Evolutionary conservation across 2,797 vertebrate genomes (phyloP).

Genomic region (Labeo calbasu): DNA sequence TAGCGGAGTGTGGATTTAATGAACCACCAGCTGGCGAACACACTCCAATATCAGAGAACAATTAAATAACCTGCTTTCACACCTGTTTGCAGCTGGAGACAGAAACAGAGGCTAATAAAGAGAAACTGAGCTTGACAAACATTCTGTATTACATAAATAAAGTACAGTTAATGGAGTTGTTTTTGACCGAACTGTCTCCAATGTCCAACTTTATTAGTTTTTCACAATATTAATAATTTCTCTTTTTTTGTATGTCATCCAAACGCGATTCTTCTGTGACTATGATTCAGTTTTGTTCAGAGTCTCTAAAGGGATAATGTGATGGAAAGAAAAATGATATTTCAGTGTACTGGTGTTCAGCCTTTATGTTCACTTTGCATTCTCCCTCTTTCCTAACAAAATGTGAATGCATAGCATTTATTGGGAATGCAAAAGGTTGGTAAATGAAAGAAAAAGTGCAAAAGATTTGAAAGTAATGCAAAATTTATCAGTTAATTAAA

Average conservation of each 20-base stretch:
- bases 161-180: neutral
- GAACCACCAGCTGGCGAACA: neutral
- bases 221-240: neutral
- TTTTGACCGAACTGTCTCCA: neutral
- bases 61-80: neutral
- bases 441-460: no score
- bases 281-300: neutral
- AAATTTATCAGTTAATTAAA: no score
- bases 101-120: neutral
- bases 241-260: no score
- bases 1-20: neutral
- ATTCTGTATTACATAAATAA: neutral
- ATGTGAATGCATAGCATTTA: no score
- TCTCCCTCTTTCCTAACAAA: neutral
- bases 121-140: neutral
- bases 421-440: no score
- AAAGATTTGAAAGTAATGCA: no score
- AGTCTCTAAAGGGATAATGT: neutral
- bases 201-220: neutral
- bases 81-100: neutral
- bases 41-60: neutral
- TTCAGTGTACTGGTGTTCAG: no score
- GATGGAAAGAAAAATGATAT: neutral
- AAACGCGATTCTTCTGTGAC: neutral
- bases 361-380: neutral